Evolutionary conservation across 2,113 vertebrate species (phyloP).

Genomic region (Pao palembangensis): DNA sequence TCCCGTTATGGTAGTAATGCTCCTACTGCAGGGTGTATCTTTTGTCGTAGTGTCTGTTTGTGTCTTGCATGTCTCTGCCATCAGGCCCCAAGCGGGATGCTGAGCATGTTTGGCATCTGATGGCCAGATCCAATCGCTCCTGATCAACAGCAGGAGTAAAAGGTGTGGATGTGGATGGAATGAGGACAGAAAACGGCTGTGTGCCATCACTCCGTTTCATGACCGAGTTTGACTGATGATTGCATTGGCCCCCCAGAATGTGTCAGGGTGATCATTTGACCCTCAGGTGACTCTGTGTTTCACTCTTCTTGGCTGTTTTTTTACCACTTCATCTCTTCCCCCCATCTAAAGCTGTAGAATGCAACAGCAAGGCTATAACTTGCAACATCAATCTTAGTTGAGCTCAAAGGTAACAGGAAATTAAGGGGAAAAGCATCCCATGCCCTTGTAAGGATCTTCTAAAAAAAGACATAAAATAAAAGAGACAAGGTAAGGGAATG

Average conservation of each 20-base stretch:
- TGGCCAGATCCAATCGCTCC: conserved; percentile 63
- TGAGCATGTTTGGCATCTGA: conserved; percentile 71
- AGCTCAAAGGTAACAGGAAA: conserved; percentile 17
- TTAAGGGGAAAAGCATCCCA: not conserved
- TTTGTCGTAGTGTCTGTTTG: conserved; percentile 27
- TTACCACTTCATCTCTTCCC: conserved; percentile 11
- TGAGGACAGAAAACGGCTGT: conserved; percentile 71
- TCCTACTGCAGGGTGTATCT: conserved; percentile 5
- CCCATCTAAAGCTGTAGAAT: not conserved
- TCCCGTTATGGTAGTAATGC: conserved; percentile 7
- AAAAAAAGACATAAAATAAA: conserved; percentile 30
- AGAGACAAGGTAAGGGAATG: conserved; percentile 51
- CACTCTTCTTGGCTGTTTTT: conserved; percentile 8
- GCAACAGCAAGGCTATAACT: not conserved
- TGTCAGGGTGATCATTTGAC: conserved; percentile 45
- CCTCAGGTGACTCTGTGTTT: conserved; percentile 59
- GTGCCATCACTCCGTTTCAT: conserved; percentile 46
- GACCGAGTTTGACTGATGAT: conserved; percentile 49
- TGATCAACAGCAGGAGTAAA: conserved; percentile 60
- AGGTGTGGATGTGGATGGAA: conserved; percentile 74
- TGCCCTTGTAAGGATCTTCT: not conserved
- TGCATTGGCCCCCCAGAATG: conserved; percentile 49
- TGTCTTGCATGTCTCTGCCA: conserved; percentile 43
- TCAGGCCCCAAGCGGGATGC: conserved; percentile 38
- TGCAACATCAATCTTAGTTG: conserved; percentile 4